phyloP scores from a whole-genome alignment of 2,113 vertebrate genomes.

The Ctenomys sociabilis region DNA sequence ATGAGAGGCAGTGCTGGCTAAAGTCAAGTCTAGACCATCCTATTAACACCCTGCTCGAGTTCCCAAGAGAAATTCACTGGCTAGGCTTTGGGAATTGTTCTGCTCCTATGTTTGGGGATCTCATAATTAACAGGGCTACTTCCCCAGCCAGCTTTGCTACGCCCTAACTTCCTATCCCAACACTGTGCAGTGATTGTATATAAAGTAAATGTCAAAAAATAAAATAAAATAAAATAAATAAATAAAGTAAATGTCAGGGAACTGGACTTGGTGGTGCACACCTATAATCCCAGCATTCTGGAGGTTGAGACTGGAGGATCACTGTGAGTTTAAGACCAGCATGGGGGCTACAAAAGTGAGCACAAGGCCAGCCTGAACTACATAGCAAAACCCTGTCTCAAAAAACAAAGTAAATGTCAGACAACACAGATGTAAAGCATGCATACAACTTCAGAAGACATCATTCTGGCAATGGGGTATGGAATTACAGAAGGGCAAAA shows the following conservation, averaged over 20 bases:
- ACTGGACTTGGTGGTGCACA: no score
- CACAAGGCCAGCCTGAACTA: no score
- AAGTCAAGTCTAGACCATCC: not conserved
- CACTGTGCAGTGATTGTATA: not conserved
- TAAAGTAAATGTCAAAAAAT: slow-evolving; percentile 1
- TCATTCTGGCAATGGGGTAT: not conserved
- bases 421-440: not conserved
- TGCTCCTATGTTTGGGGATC: not conserved
- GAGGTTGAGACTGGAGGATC: no score
- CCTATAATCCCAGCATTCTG: no score
- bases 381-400: no score
- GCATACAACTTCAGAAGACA: not conserved
- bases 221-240: no score
- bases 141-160: not conserved
- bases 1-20: not conserved
- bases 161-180: not conserved
- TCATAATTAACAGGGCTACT: not conserved
- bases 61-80: not conserved
- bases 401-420: not conserved
- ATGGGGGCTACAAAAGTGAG: no score
- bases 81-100: not conserved
- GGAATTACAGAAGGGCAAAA: not conserved
- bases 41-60: not conserved
- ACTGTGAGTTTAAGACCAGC: no score
- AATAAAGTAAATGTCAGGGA: not conserved